These are phyloP conservation scores for Xyrauchen texanus DNA, from an alignment of 2,113 vertebrate species.

Conservation along the genomic window DNA sequence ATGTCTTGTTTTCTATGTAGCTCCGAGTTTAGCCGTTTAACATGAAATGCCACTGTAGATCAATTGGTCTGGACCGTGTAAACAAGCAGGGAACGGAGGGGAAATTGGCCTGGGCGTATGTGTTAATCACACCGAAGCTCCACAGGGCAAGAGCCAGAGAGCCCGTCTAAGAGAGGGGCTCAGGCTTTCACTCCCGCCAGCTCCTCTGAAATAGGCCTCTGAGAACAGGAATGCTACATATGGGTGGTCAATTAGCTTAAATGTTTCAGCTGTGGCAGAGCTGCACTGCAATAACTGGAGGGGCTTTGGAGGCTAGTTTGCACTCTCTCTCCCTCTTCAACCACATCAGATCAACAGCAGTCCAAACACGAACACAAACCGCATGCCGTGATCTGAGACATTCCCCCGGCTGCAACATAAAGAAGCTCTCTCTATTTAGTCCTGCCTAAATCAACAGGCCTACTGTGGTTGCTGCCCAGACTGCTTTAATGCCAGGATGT, in stretches of 20 bases:
- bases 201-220: constrained; percentile 54
- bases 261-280: constrained; percentile 70
- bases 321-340: constrained; percentile 41
- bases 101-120: constrained; percentile 52
- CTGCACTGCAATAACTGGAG: constrained; percentile 53
- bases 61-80: constrained; percentile 52
- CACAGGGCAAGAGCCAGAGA: constrained; percentile 20
- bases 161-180: constrained; percentile 52
- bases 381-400: constrained; percentile 66
- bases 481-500: constrained; percentile 50
- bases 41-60: constrained; percentile 52
- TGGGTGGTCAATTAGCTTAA: constrained; percentile 76
- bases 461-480: constrained; percentile 55
- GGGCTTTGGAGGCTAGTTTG: constrained; percentile 6
- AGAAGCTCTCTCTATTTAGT: constrained; percentile 61
- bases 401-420: constrained; percentile 63
- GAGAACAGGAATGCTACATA: constrained; percentile 61
- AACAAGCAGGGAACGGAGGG: constrained; percentile 39
- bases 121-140: constrained; percentile 66
- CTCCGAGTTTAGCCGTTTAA: constrained; percentile 64
- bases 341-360: constrained; percentile 64
- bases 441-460: constrained; percentile 61
- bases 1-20: constrained; percentile 43
- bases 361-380: constrained; percentile 58
- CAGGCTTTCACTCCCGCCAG: constrained; percentile 52